Evolutionary conservation across 2,888 invertebrate species (phyloP).

Genomic region (Bruchidius siliquastri): DNA sequence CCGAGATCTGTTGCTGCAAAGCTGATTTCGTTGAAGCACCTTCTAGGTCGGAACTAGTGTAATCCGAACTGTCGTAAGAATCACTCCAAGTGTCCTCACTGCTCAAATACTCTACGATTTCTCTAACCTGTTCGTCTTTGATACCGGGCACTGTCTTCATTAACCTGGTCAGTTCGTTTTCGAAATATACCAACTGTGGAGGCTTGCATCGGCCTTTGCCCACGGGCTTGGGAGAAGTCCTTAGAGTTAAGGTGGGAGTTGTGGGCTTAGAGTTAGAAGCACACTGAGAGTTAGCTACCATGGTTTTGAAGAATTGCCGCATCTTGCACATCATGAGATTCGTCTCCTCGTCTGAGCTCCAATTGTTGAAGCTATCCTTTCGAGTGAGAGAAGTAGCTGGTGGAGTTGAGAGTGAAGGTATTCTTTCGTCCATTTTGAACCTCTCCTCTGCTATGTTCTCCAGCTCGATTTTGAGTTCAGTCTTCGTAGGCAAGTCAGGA

Average conservation of each 20-base stretch:
- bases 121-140: constrained; percentile 83
- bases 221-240: constrained; percentile 51
- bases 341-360: constrained; percentile 92
- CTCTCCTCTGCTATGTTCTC: constrained; percentile 60
- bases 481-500: constrained; percentile 26
- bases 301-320: constrained; percentile 87
- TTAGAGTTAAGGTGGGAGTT: constrained; percentile 42
- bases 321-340: constrained; percentile 94
- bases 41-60: constrained; percentile 83
- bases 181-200: constrained; percentile 82
- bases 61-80: constrained; percentile 88
- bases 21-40: constrained; percentile 64
- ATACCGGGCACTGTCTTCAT: constrained; percentile 94
- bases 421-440: constrained; percentile 47
- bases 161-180: constrained; percentile 80
- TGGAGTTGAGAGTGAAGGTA: constrained; percentile 38
- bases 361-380: constrained; percentile 89
- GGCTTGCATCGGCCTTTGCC: constrained; percentile 62
- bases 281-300: constrained; percentile 62
- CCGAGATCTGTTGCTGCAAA: constrained; percentile 79
- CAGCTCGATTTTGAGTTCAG: constrained; percentile 47
- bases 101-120: constrained; percentile 87
- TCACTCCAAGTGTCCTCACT: constrained; percentile 93
- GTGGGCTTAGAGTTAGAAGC: constrained; percentile 52
- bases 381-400: constrained; percentile 63